A percentile compares a stretch with the other conserved stretches of the same genome.
Conservation (phyloP, 2,797 vertebrate species). For the Eospalax fontanierii region DNA sequence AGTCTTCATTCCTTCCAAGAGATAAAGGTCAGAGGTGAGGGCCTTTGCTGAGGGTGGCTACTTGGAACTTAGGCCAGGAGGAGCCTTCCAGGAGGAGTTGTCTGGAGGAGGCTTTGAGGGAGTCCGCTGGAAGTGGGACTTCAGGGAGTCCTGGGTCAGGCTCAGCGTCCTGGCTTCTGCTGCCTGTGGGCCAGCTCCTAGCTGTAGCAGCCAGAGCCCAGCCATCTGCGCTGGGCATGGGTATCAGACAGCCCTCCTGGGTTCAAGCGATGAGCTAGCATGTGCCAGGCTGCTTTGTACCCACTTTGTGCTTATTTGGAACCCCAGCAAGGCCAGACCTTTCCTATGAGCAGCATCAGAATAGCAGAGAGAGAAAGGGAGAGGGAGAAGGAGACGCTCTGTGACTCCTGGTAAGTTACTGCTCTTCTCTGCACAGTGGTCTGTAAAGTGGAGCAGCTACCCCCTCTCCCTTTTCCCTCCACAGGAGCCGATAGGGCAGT, state of each 20-base stretch:
- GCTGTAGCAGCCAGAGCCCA: neutral
- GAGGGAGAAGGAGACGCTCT: neutral
- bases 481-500: neutral
- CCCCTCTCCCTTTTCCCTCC: neutral
- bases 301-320: neutral
- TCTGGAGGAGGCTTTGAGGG: neutral
- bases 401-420: neutral
- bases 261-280: neutral
- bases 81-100: neutral
- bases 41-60: neutral
- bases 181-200: neutral
- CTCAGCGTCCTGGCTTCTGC: neutral
- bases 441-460: neutral
- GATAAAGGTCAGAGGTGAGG: neutral
- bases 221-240: neutral
- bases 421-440: neutral
- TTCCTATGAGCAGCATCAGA: neutral
- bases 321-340: neutral
- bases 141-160: neutral
- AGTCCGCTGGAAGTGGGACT: constrained; percentile 7
- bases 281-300: neutral
- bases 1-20: neutral
- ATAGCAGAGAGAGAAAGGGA: no score
- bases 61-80: neutral
- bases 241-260: neutral